Conservation (phyloP, 2,113 vertebrate species). For the Ceyx melanurus region DNA sequence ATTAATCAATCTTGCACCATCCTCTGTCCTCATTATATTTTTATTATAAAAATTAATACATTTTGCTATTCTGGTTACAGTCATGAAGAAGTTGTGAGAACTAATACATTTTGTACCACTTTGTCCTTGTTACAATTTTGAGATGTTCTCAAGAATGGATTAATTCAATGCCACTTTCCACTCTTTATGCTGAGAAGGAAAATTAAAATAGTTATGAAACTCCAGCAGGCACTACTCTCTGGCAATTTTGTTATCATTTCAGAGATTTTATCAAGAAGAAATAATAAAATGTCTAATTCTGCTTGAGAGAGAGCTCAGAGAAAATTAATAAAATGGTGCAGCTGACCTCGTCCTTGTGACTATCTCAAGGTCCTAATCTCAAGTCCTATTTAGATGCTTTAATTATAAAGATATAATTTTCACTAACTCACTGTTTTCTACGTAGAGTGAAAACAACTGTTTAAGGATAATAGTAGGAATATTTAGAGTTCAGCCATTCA, state of each 20-base stretch:
- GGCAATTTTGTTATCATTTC: background rate
- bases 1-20: conserved; percentile 58
- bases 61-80: conserved; percentile 74
- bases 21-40: conserved; percentile 71
- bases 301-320: background rate
- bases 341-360: background rate
- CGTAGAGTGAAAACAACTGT: background rate
- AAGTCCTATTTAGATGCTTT: background rate
- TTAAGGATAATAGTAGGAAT: background rate
- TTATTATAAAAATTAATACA: conserved; percentile 74
- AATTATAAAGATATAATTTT: background rate
- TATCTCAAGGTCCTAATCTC: conserved; percentile 5
- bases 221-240: background rate
- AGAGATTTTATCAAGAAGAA: conserved; percentile 35
- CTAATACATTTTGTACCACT: conserved; percentile 73
- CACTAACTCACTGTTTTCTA: background rate
- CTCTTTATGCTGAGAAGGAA: conserved; percentile 60
- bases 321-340: background rate
- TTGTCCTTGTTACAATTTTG: conserved; percentile 74
- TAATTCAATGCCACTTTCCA: conserved; percentile 70
- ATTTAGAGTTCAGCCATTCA: background rate
- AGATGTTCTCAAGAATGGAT: conserved; percentile 71
- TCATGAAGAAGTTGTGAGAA: conserved; percentile 69
- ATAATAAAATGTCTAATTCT: conserved; percentile 17
- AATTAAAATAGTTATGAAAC: conserved; percentile 61